Evolutionary conservation across 2,888 invertebrate species (phyloP).

Genomic region (Orthosia gothica): DNA sequence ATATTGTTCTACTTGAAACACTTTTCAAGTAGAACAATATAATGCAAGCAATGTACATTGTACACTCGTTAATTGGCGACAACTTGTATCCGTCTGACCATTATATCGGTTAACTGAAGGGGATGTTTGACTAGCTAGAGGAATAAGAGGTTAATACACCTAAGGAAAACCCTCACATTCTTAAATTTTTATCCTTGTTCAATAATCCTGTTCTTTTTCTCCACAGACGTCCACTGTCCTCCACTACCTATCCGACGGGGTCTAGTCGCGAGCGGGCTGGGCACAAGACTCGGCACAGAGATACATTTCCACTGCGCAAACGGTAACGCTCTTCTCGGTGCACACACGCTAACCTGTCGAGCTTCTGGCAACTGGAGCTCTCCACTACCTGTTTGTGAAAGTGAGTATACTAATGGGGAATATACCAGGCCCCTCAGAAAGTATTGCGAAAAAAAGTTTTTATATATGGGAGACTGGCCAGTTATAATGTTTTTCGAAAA

Average conservation of each 20-base stretch:
- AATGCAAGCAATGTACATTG: too few species aligned
- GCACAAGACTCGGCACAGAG: conserved; percentile 94
- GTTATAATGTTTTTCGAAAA: too few species aligned
- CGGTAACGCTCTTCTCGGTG: conserved; percentile 95
- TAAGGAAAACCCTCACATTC: too few species aligned
- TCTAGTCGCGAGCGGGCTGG: conserved; percentile 93
- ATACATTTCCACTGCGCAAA: conserved; percentile 95
- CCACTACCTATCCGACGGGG: conserved; percentile 94
- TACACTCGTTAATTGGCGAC: not conserved
- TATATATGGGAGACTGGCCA: too few species aligned
- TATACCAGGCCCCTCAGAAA: too few species aligned
- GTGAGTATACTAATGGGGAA: conserved; percentile 86
- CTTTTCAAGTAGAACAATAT: too few species aligned
- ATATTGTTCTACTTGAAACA: too few species aligned
- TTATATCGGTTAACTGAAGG: not conserved
- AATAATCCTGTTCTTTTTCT: not conserved
- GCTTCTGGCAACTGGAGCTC: conserved; percentile 97
- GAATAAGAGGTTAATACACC: too few species aligned
- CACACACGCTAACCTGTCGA: conserved; percentile 94
- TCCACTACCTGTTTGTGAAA: conserved; percentile 95
- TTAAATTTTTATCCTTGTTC: not conserved
- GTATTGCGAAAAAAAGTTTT: too few species aligned
- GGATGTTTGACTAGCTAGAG: too few species aligned
- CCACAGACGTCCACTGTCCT: conserved; percentile 94
- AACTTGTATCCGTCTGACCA: not conserved